Conservation (phyloP, 2,797 vertebrate species). For the Semaprochilodus insignis region DNA sequence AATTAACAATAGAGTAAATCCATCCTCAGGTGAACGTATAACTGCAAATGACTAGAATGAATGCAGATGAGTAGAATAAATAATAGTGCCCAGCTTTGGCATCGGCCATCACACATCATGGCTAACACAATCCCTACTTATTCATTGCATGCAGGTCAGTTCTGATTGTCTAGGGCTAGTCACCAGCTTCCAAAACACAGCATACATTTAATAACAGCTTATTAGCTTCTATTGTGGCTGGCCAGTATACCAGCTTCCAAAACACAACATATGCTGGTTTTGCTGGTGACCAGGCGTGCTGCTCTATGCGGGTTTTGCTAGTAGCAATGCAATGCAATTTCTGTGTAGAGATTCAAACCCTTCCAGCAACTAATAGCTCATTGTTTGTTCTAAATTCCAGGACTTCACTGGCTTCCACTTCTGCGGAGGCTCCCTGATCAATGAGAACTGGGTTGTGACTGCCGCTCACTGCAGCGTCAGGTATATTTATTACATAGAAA, state of each 20-base stretch:
- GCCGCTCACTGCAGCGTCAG: conserved; percentile 74
- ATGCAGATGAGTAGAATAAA: too few species aligned
- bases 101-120: not conserved
- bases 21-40: not conserved
- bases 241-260: too few species aligned
- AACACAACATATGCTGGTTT: too few species aligned
- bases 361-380: not conserved
- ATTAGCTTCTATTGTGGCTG: too few species aligned
- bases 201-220: too few species aligned
- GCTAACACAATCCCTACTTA: not conserved
- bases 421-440: conserved; percentile 84
- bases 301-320: too few species aligned
- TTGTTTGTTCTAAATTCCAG: conserved; percentile 60
- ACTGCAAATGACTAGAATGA: not conserved
- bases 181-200: too few species aligned
- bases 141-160: too few species aligned
- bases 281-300: too few species aligned
- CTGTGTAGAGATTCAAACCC: not conserved
- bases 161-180: too few species aligned
- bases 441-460: conserved; percentile 81
- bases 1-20: not conserved
- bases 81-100: not conserved
- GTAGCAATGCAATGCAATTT: not conserved
- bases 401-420: conserved; percentile 79
- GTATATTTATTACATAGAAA: conserved; percentile 42